Base-by-base conservation (phyloP, 2,113 vertebrate species). In the Hippopotamus amphibius region DNA sequence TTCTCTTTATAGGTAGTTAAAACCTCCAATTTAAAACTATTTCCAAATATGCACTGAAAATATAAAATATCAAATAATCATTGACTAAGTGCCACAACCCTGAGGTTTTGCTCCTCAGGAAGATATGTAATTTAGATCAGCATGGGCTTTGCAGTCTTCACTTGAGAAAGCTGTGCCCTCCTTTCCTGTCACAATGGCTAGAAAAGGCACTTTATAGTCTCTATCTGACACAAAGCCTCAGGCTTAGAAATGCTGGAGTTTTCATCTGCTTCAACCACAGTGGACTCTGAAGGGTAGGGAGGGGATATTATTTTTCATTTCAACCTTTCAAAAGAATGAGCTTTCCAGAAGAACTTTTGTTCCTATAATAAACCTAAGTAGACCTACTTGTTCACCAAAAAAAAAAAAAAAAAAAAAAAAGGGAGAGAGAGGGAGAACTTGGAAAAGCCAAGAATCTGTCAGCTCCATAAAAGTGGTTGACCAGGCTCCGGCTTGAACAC, bases 301-400 rank as follows among this genome's bases (percentile, higher is more conserved):
- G 55, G 57, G 48, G 72, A 24, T 97, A 96, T 96, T 95, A 95
- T 68, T 97, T 98, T 98, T 97, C 96, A 95, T 94, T 97, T 97
- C 87, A 84, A 69, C 95, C 86, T 88, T 93, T 97, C 77, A 89
- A 95, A 97, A 91, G 69, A 96, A 93, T 97, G 91, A 96, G 53
- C 87, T 96, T 97, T 95, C 96, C 92, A 97, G 93, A 94, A 93
- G 95, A 97, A 90, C 84, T 97, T 97, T 98, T 98, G 95, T 97
- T 96, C 92, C 84, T 97, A 76, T 85, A 97, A 96, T 96, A 97
- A 97, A 97, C 97, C 66, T 93, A 97, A 96, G 74, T 93, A 98
- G 97, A 93, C 55, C 86, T 97, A 97, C 93, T 97, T 97, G 97
- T 91, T 96, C 69, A 79, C 86, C 80, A 4, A 71, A 55, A 53